Evolutionary conservation across 2,113 vertebrate genomes (phyloP), one percentile per base, ranked within the genome.

Genomic region (Salvelinus sp.): DNA sequence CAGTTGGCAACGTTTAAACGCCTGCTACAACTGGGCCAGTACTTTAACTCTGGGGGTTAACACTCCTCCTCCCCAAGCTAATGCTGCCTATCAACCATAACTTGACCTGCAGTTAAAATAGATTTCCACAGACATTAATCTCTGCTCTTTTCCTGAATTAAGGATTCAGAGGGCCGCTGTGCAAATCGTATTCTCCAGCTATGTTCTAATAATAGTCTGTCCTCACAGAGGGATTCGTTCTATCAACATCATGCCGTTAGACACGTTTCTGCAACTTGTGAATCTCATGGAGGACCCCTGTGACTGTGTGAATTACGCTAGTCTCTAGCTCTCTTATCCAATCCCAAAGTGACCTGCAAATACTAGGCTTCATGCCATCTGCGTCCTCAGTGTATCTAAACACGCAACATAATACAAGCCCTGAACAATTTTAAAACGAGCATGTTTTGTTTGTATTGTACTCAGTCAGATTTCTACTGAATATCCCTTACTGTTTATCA

Each of bases 71-170:
- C 70, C 74, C 79, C 72, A 69, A 57, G 75, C 75, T 86, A 81
- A 81, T 76, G 76, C 83, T 78, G 38, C 38, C 38, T 65, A 85
- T 90, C 81, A 89, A 87, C 91, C 78, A 88, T 75, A 66, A 83
- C 79, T 83, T 88, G 80, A 84, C 81, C 82, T 84, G 82, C 83
- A 28, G 27, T 79, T 76, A 58, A 77, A 30, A 90, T 77, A 86
- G 81, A 89, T 90, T 86, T 79, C 70, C 77, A 67, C 68, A 75
- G 75, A 86, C 76, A 84, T 91, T 90, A 87, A 91, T 91, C 88
- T 75, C 44, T 44, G 78, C 68, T 74, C 85, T 79, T 81, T 88
- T 77, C 76, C 76, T 79, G 81, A 85, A 85, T 89, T 84, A 89
- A 82, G 83, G 88, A 91, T 88, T 88, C 80, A 80, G 76, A 84